phyloP scores from a whole-genome alignment of 2,888 invertebrate genomes.

The Idaea straminata region DNA sequence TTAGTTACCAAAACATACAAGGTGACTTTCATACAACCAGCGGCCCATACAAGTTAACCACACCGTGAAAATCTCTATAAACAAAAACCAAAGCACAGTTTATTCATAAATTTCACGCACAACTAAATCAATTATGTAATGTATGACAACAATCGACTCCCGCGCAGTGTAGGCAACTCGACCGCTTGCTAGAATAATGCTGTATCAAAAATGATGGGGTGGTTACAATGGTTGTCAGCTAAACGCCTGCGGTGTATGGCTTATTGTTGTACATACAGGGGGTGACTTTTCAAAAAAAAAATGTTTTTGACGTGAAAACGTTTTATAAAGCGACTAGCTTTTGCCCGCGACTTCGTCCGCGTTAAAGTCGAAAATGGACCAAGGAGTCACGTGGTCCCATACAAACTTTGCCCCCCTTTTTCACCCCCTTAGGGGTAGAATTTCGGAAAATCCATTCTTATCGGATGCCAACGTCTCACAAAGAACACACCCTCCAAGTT shows the following conservation, averaged over 20 bases:
- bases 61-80: constrained; percentile 19
- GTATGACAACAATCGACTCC: constrained; percentile 58
- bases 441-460: too few relatives aligned
- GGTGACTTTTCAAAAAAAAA: constrained; percentile 18
- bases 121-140: constrained; percentile 71
- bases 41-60: not conserved
- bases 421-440: too few relatives aligned
- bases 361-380: too few relatives aligned
- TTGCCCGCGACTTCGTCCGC: too few relatives aligned
- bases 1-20: not conserved
- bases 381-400: too few relatives aligned
- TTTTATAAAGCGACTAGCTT: too few relatives aligned
- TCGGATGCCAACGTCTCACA: too few relatives aligned
- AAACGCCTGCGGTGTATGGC: constrained; percentile 74
- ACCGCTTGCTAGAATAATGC: constrained; percentile 33
- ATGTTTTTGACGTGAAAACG: not conserved
- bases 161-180: constrained; percentile 34
- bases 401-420: too few relatives aligned
- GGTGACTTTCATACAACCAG: not conserved
- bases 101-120: constrained; percentile 64
- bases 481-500: too few relatives aligned
- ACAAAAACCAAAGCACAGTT: constrained; percentile 45
- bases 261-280: constrained; percentile 52
- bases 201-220: constrained; percentile 42
- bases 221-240: constrained; percentile 69